Base-by-base conservation (phyloP, 2,797 vertebrate species). In the Pseudocheirus occidentalis region DNA sequence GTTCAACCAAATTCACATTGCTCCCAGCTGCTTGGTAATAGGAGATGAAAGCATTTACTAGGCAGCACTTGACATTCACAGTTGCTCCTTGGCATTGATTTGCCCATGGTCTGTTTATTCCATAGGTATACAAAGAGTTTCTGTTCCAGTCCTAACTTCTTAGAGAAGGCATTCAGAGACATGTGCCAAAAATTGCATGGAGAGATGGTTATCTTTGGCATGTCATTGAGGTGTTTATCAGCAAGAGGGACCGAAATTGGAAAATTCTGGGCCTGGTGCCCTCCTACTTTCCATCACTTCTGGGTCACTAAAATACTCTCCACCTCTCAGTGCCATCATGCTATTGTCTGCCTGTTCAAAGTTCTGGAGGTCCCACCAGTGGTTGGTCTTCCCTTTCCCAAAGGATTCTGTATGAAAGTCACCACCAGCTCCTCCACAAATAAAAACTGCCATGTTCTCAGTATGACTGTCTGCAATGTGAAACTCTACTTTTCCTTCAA, bases 41-140 rank as follows among this genome's bases (percentile, higher is more conserved):
- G 56, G 55, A 34, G n/a, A 4, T 12, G 4, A 0, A 9, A 28
- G 46, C 5, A 18, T 24, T 27, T 50, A 87, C 73, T 87, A 87
- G 73, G 73, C 66, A 13, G 46, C 0, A 0, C 24, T 3, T 3
- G 29, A 66, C 46, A 1, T 21, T 18, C 13, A 3, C 3, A 9
- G 34, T 29, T 21, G 3, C 73, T 11, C 16, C n/a, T 13, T 18
- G 73, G 62, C 31, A 10, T 0, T 7, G 91, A 11, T 10, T 5
- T 53, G 0, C 3, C 29, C 40, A 0, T 2, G 0, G 29, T 52
- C 4, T 28, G 10, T 50, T 56, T 92, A 5, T 6, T 12, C 55
- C 91, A 18, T 27, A 73, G 95, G 46, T 14, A 13, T 0, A 0
- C 3, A 4, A 0, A 21, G 46, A 90, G 40, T 53, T 31, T 31